Evolutionary conservation across 2,888 invertebrate genomes (phyloP).

Genomic region (Herminia tarsipennalis): DNA sequence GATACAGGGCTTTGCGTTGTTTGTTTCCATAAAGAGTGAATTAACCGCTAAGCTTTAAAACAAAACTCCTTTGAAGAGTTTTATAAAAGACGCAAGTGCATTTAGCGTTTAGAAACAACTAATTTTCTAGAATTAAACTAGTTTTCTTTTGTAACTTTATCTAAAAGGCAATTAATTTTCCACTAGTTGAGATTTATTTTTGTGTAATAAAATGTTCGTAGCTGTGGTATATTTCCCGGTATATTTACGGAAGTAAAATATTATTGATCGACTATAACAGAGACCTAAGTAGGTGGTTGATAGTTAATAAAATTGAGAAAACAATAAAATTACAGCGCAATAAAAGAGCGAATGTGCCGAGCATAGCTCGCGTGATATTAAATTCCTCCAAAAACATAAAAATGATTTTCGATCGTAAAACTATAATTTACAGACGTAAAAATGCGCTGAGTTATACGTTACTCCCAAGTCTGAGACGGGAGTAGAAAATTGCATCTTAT

Average conservation of each 20-base stretch:
- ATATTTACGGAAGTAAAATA: slow-evolving; percentile 50
- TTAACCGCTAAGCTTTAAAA: slow-evolving; percentile 71
- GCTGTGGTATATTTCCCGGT: too few relatives aligned
- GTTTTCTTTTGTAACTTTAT: slow-evolving; percentile 58
- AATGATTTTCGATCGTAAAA: slow-evolving; percentile 86
- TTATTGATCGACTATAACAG: slow-evolving; percentile 64
- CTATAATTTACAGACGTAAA: slow-evolving; percentile 86
- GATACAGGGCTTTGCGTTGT: slow-evolving; percentile 38
- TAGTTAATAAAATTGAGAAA: slow-evolving; percentile 86
- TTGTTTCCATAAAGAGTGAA: slow-evolving; percentile 65
- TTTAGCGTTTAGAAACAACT: slow-evolving; percentile 59
- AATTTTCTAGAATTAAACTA: slow-evolving; percentile 56
- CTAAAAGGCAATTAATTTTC: slow-evolving; percentile 38
- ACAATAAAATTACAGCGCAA: slow-evolving; percentile 85
- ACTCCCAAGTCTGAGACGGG: slow-evolving; percentile 58
- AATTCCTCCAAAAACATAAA: slow-evolving; percentile 85
- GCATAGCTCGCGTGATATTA: slow-evolving; percentile 84
- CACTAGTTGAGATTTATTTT: slow-evolving; percentile 17
- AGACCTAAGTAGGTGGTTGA: slow-evolving; percentile 78
- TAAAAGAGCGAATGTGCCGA: slow-evolving; percentile 83
- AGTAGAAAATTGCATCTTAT: slow-evolving; percentile 49
- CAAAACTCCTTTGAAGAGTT: slow-evolving; percentile 71
- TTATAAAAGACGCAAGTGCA: slow-evolving; percentile 63
- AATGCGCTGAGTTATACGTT: slow-evolving; percentile 82
- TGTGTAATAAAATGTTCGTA: slow-evolving; percentile 35